phyloP scores from a whole-genome alignment of 2,797 vertebrate species.

The Sebastes wilsoni region DNA sequence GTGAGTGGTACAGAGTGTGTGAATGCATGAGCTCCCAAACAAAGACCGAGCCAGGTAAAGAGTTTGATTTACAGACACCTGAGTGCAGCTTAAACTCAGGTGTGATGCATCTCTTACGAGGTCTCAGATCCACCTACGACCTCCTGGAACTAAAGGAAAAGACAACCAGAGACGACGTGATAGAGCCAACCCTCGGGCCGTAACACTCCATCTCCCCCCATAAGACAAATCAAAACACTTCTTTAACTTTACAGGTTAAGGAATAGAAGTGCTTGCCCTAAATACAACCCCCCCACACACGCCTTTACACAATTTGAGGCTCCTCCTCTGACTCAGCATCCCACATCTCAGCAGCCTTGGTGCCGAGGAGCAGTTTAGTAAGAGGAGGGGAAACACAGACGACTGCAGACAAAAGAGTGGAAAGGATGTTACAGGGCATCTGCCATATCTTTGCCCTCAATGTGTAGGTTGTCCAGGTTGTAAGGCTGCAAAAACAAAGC shows the following conservation, averaged over 20 bases:
- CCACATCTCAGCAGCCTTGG: not conserved
- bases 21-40: not conserved
- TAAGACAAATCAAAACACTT: not conserved
- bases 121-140: not conserved
- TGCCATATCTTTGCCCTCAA: not conserved
- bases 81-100: not conserved
- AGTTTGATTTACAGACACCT: slow-evolving; percentile 3
- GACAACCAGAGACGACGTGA: not conserved
- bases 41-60: not conserved
- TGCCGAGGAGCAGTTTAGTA: not conserved
- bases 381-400: not conserved
- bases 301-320: not conserved
- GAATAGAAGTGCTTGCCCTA: not conserved
- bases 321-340: not conserved
- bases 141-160: not conserved
- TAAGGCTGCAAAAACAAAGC: not conserved
- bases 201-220: not conserved
- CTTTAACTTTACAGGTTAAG: not conserved
- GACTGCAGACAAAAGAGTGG: not conserved
- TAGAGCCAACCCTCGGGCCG: not conserved
- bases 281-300: not conserved
- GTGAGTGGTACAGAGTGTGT: not conserved
- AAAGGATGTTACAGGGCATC: not conserved
- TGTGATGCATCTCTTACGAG: not conserved
- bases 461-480: not conserved